phyloP scores from a whole-genome alignment of 2,888 invertebrate species.

The Harpalus rufipes region DNA sequence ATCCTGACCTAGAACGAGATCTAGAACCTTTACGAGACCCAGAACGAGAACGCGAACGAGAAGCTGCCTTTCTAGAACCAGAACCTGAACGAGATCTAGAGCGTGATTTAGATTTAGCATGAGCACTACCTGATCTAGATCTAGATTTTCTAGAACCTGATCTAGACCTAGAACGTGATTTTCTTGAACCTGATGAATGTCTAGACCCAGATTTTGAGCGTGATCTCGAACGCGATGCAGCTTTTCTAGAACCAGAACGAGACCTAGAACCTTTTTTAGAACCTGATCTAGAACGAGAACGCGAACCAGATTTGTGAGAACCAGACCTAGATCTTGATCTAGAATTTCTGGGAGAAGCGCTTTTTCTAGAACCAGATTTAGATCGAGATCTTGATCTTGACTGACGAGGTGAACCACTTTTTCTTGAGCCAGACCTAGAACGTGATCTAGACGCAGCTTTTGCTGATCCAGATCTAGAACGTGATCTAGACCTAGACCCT shows the following conservation, averaged over 20 bases:
- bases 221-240: slow-evolving; percentile 73
- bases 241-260: slow-evolving; percentile 73
- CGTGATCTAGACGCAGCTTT: slow-evolving; percentile 73
- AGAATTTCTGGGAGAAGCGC: slow-evolving; percentile 70
- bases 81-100: slow-evolving; percentile 70
- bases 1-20: slow-evolving; percentile 69
- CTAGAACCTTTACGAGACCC: slow-evolving; percentile 70
- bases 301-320: slow-evolving; percentile 72
- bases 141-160: slow-evolving; percentile 69
- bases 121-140: slow-evolving; percentile 70
- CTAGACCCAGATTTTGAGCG: slow-evolving; percentile 69
- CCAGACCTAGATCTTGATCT: slow-evolving; percentile 72
- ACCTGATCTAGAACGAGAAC: slow-evolving; percentile 72
- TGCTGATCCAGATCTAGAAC: slow-evolving; percentile 74
- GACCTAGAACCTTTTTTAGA: slow-evolving; percentile 68
- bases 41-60: slow-evolving; percentile 69
- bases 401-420: slow-evolving; percentile 69
- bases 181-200: slow-evolving; percentile 15
- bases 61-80: slow-evolving; percentile 62
- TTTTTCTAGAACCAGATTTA: slow-evolving; percentile 70
- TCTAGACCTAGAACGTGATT: slow-evolving; percentile 71
- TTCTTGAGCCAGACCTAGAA: slow-evolving; percentile 22
- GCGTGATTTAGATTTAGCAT: slow-evolving; percentile 68
- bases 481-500: slow-evolving; percentile 69
- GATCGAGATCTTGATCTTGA: slow-evolving; percentile 75